A percentile compares a stretch with the other conserved stretches of the same genome.
Conservation (phyloP, 2,888 invertebrate species). For the Drosophila affinis region DNA sequence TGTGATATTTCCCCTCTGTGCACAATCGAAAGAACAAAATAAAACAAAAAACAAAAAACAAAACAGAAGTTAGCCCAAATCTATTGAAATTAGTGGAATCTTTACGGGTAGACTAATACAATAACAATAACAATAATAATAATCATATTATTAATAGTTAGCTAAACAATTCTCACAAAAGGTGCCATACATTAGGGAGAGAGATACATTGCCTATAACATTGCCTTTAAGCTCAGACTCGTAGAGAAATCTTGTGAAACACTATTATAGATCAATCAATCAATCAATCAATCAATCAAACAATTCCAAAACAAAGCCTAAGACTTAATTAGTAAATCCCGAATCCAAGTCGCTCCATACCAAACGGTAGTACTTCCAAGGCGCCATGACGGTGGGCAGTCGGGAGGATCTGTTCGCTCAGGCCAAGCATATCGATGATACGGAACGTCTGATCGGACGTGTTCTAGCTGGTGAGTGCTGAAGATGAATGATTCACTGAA, state of each 20-base stretch:
- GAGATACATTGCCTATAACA: constrained; percentile 1
- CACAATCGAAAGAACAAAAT: constrained; percentile 27
- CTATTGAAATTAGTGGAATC: constrained; percentile 49
- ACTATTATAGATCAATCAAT: constrained; percentile 34
- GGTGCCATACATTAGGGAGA: constrained; percentile 62
- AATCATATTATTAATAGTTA: constrained; percentile 26
- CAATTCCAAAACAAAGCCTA: constrained; percentile 6
- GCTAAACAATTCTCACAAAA: constrained; percentile 33
- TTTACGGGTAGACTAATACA: constrained; percentile 43
- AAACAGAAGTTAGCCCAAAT: constrained; percentile 21
- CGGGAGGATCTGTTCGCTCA: constrained; percentile 83
- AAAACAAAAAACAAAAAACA: constrained; percentile 28
- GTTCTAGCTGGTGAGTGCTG: constrained; percentile 83
- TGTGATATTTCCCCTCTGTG: constrained; percentile 68
- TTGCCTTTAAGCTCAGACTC: constrained; percentile 1
- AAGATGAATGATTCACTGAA: too few relatives aligned
- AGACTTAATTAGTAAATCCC: constrained; percentile 20
- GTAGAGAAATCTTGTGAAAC: constrained; percentile 7
- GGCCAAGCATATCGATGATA: constrained; percentile 82
- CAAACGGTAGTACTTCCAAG: not conserved
- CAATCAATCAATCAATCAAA: constrained; percentile 18
- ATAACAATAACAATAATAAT: constrained; percentile 5
- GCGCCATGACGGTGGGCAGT: constrained; percentile 83
- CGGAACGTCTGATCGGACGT: constrained; percentile 83
- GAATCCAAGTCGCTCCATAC: constrained; percentile 1